Evolutionary conservation across 2,888 invertebrate genomes (phyloP).

Genomic region (Tenthredo amoena): DNA sequence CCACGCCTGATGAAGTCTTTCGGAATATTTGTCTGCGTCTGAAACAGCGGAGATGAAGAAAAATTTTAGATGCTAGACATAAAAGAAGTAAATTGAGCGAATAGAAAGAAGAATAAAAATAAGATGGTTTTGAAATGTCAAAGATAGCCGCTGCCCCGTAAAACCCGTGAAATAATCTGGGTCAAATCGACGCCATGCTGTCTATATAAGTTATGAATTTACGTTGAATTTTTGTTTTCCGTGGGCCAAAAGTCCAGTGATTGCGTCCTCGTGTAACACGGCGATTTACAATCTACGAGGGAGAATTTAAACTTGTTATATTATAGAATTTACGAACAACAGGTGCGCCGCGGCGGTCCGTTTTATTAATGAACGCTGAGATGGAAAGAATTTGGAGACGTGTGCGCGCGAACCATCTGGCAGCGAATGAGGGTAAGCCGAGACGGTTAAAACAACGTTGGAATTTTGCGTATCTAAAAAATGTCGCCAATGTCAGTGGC

Average conservation of each 20-base stretch:
- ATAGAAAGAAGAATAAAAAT: constrained; percentile 2
- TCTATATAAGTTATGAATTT: constrained; percentile 33
- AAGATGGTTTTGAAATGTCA: not conserved
- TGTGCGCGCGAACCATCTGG: constrained; percentile 55
- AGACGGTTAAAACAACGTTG: constrained; percentile 56
- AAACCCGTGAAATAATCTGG: constrained; percentile 19
- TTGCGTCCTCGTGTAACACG: constrained; percentile 32
- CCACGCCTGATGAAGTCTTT: constrained; percentile 41
- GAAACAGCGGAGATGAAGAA: not conserved
- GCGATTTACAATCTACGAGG: constrained; percentile 7
- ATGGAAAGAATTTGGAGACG: constrained; percentile 49
- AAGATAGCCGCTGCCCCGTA: not conserved
- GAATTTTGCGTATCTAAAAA: constrained; percentile 68
- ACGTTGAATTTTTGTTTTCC: not conserved
- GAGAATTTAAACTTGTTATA: constrained; percentile 13
- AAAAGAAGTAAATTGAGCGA: not conserved
- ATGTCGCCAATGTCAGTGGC: constrained; percentile 66
- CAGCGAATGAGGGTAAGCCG: constrained; percentile 48
- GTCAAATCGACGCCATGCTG: constrained; percentile 28
- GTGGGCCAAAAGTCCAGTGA: constrained; percentile 51
- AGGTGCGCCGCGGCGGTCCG: constrained; percentile 57
- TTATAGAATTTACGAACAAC: constrained; percentile 43
- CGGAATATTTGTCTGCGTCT: constrained; percentile 4
- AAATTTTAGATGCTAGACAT: not conserved
- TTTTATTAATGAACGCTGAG: constrained; percentile 47